A percentile compares a stretch with the other conserved stretches of the same genome.
Conservation (phyloP, 1,140 invertebrate species). For the Drosophila kohkoa region DNA sequence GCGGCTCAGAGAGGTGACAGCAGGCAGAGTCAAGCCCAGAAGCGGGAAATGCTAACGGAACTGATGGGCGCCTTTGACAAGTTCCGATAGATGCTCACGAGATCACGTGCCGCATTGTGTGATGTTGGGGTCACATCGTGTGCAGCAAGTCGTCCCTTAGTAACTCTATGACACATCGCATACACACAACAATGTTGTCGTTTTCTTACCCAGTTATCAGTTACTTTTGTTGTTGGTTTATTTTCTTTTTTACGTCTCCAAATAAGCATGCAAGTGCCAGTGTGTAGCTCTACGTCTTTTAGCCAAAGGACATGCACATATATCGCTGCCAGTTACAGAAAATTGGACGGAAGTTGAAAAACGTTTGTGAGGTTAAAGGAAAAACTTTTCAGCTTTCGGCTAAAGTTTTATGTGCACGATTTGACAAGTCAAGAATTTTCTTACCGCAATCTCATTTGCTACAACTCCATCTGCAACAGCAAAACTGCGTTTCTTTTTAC, state of each 20-base stretch:
- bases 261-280: background rate
- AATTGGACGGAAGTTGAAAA: background rate
- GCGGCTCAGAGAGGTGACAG: background rate
- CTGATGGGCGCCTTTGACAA: constrained; percentile 60
- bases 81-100: constrained; percentile 29
- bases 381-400: constrained; percentile 67
- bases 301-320: background rate
- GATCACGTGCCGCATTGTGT: constrained; percentile 56
- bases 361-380: constrained; percentile 39
- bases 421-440: constrained; percentile 69
- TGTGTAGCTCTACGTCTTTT: background rate
- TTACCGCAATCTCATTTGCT: constrained; percentile 35
- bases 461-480: background rate
- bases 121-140: constrained; percentile 38
- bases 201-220: constrained; percentile 21
- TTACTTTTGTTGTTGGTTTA: background rate
- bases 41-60: constrained; percentile 30
- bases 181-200: constrained; percentile 43
- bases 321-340: constrained; percentile 5
- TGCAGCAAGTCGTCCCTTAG: constrained; percentile 41
- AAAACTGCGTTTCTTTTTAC: background rate
- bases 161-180: constrained; percentile 32
- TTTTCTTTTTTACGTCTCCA: background rate
- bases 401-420: constrained; percentile 77
- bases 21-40: background rate